These are phyloP conservation scores for Automeris io DNA, from an alignment of 2,888 invertebrate genomes.

Conservation along the genomic window DNA sequence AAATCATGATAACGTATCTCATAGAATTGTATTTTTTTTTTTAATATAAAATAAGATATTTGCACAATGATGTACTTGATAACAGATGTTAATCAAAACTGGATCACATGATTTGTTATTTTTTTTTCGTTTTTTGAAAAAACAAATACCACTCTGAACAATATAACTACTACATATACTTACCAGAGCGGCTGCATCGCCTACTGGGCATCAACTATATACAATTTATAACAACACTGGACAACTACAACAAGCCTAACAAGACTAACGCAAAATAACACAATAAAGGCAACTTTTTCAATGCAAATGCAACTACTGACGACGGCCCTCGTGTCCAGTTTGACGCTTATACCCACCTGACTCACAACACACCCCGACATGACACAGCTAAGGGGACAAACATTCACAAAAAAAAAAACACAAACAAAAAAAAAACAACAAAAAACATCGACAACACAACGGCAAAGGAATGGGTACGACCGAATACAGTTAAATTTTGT, in stretches of 20 bases:
- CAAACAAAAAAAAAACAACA: conserved; percentile 36
- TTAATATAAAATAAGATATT: conserved; percentile 35
- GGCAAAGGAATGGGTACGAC: conserved; percentile 60
- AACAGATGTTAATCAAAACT: conserved; percentile 51
- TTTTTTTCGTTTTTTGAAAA: conserved; percentile 28
- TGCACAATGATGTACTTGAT: conserved; percentile 38
- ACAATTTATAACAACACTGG: conserved; percentile 44
- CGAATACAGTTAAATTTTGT: conserved; percentile 43
- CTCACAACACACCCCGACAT: conserved; percentile 53
- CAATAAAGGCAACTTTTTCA: conserved; percentile 57
- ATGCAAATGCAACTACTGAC: conserved; percentile 59
- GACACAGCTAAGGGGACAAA: conserved; percentile 49
- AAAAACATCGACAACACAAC: conserved; percentile 64
- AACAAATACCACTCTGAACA: conserved; percentile 28
- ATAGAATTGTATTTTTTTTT: conserved; percentile 3
- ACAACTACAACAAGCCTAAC: conserved; percentile 72
- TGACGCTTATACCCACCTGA: conserved; percentile 64
- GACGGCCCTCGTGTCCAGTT: conserved; percentile 45
- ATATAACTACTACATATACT: conserved; percentile 50
- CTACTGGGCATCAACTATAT: conserved; percentile 41
- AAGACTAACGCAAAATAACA: conserved; percentile 64
- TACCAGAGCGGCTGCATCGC: conserved; percentile 42
- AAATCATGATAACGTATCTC: neutral
- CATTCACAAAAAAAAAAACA: conserved; percentile 57
- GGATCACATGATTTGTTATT: conserved; percentile 36